Base-by-base conservation (phyloP, 2,797 vertebrate species). In the Morus bassanus region DNA sequence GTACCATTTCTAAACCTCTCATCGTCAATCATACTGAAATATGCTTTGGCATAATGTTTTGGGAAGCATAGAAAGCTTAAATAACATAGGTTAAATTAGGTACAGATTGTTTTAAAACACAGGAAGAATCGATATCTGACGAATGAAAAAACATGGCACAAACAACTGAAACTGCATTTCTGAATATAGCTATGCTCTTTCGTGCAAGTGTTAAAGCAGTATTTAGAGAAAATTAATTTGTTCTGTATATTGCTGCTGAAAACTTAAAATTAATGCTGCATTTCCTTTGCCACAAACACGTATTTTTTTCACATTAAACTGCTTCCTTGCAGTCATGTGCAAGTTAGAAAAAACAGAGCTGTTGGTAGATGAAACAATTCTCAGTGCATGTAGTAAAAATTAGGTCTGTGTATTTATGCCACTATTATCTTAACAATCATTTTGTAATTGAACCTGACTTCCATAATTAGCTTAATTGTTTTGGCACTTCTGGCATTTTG, bases 101-200 rank as follows among this genome's bases (percentile, higher is more conserved):
- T 95, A 78, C 89, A 91, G 92, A 94, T 78, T 94, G 89, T 96
- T 96, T 89, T 91, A 88, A 94, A 97, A 92, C 78, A 87, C 11
- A 4, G 21, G 56, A 92, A 86, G 73, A 92, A 89, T 95, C 37
- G 2, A 53, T 96, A 83, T 31, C 57, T 93, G 81, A 83, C 74
- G 94, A 94, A 86, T 75, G 67, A 77, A 93, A 92, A 91, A 94
- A 61, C 51, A 70, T 75, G 28, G 59, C 61, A 81, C 54, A 64
- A 89, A 72, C 33, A 80, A 53, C 57, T 13, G 50, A 93, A 53
- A 2, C 8, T 87, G 46, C 30, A 7, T 81, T 95, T 82, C 18
- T 82, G 35, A 85, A 59, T 73, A 43, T 23, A 88, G 21, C 46
- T 61, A 2, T 41, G 57, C 57, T 93, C 48, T 50, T 91, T 85